Conservation (phyloP, 2,113 vertebrate genomes). For the Euleptes europaea region DNA sequence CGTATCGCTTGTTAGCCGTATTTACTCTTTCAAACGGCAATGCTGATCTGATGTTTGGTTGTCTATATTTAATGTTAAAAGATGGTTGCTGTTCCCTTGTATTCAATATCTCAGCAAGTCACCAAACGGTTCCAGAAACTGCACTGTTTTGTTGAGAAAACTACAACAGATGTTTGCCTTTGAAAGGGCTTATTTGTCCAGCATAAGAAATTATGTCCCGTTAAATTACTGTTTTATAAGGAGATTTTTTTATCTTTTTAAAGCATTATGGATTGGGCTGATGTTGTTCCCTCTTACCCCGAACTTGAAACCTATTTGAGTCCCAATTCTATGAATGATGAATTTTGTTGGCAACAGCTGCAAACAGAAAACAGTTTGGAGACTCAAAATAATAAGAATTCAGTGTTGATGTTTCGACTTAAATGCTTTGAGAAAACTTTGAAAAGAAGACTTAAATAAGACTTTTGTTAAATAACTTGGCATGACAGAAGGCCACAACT, state of each 20-base stretch:
- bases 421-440: neutral
- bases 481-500: neutral
- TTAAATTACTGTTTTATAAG: neutral
- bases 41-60: neutral
- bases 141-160: neutral
- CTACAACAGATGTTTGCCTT: neutral
- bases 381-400: neutral
- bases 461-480: neutral
- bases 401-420: neutral
- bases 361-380: neutral
- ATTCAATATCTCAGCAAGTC: neutral
- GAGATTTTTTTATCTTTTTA: neutral
- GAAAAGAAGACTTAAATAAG: neutral
- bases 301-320: neutral
- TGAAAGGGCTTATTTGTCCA: neutral
- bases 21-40: neutral
- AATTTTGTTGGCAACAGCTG: neutral
- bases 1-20: constrained; percentile 68
- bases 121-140: neutral
- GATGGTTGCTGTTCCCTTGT: neutral
- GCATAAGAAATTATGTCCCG: neutral
- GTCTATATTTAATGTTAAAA: neutral
- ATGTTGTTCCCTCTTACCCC: neutral
- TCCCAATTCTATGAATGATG: neutral
- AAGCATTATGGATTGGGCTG: neutral